phyloP scores from a whole-genome alignment of 2,888 invertebrate genomes.

The Prenolepis imparis region DNA sequence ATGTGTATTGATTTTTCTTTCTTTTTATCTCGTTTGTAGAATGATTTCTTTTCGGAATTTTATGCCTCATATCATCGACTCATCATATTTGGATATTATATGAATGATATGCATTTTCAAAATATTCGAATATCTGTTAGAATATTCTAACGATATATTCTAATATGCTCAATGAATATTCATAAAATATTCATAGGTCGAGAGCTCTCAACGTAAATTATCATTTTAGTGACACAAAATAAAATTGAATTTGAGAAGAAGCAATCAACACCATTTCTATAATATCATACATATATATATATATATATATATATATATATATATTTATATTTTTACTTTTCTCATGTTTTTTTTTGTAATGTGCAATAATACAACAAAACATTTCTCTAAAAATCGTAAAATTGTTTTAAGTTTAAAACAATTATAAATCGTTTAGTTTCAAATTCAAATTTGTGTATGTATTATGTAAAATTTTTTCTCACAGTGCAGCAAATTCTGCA shows the following conservation, averaged over 20 bases:
- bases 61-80: neutral
- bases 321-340: no score
- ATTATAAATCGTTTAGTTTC: no score
- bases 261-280: neutral
- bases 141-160: slow-evolving; percentile 19
- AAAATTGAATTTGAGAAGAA: slow-evolving; percentile 22
- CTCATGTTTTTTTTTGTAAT: no score
- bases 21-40: neutral
- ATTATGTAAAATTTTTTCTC: no score
- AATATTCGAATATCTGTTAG: neutral
- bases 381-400: no score
- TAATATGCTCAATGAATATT: slow-evolving; percentile 34
- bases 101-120: slow-evolving; percentile 24
- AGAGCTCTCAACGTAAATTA: slow-evolving; percentile 20
- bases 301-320: no score
- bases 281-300: neutral
- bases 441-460: no score
- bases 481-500: no score
- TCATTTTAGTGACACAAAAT: slow-evolving; percentile 28
- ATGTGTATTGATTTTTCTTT: neutral
- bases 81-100: neutral
- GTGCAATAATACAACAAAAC: no score
- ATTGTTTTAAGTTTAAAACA: no score
- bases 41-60: neutral
- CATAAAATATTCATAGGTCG: slow-evolving; percentile 38